phyloP scores from a whole-genome alignment of 2,113 vertebrate species.

The Narcine bancroftii region DNA sequence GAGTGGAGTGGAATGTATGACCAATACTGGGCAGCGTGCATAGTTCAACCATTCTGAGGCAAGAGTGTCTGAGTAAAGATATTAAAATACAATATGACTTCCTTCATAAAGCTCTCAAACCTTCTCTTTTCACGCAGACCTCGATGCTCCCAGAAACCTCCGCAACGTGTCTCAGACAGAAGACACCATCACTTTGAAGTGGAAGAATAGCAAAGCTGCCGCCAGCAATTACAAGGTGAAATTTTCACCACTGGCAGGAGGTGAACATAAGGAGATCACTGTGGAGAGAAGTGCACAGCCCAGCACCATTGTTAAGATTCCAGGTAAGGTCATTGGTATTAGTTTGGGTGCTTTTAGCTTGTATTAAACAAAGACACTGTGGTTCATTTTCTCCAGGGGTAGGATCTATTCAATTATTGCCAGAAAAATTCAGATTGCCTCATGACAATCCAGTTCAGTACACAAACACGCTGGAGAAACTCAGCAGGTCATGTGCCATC shows the following conservation, averaged over 20 bases:
- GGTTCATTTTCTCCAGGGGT: neutral
- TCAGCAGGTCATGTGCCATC: no score
- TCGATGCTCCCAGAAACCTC: slow-evolving; percentile 82
- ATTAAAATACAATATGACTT: neutral
- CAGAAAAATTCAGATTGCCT: neutral
- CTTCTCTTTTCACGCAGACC: slow-evolving; percentile 54
- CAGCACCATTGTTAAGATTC: slow-evolving; percentile 75
- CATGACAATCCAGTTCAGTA: no score
- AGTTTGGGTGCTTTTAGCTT: neutral
- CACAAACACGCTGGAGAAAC: no score
- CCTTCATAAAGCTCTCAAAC: neutral
- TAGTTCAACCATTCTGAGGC: no score
- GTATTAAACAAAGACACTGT: neutral
- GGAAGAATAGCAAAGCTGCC: slow-evolving; percentile 76
- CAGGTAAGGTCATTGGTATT: slow-evolving; percentile 55
- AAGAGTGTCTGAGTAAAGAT: neutral
- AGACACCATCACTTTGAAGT: slow-evolving; percentile 81
- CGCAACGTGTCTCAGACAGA: slow-evolving; percentile 75
- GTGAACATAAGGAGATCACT: slow-evolving; percentile 76
- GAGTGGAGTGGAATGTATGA: no score
- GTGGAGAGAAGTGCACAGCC: slow-evolving; percentile 65
- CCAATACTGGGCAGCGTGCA: no score
- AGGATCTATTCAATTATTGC: no score
- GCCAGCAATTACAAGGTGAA: slow-evolving; percentile 81
- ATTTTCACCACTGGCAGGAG: slow-evolving; percentile 85